A percentile compares a stretch with the other conserved stretches of the same genome.
Conservation (phyloP, 2,113 vertebrate genomes). For the Nicator chloris region DNA sequence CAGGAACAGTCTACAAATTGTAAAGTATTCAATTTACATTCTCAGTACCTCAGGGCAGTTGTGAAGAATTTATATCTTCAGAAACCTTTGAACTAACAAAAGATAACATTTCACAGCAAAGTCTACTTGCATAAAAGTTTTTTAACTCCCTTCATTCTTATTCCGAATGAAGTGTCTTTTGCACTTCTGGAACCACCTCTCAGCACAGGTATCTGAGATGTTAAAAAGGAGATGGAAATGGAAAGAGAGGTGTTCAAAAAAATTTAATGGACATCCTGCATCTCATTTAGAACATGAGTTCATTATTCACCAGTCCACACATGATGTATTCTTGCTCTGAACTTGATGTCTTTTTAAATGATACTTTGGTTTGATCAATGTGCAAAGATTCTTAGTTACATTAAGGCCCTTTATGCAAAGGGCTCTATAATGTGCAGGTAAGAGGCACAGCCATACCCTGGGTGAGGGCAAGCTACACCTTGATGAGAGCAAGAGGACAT, state of each 20-base stretch:
- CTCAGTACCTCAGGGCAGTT: conserved; percentile 78
- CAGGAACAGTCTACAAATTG: conserved; percentile 80
- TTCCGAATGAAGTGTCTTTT: conserved; percentile 45
- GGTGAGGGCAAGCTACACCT: background rate
- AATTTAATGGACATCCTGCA: background rate
- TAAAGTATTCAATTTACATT: conserved; percentile 85
- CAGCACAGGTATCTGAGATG: background rate
- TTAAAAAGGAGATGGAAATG: conserved; percentile 7
- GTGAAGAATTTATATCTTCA: conserved; percentile 82
- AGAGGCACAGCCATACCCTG: background rate
- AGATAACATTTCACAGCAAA: conserved; percentile 80
- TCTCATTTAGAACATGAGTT: conserved; percentile 28
- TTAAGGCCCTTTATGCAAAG: background rate
- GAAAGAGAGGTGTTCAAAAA: conserved; percentile 23
- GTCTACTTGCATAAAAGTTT: conserved; percentile 75
- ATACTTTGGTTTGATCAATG: conserved; percentile 38
- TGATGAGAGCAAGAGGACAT: background rate
- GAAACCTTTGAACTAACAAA: conserved; percentile 85
- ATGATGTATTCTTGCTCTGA: background rate
- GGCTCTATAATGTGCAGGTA: background rate
- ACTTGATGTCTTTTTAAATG: conserved; percentile 35
- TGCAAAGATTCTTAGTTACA: conserved; percentile 6
- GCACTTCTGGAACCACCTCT: background rate
- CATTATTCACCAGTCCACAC: conserved; percentile 21
- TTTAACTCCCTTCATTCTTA: conserved; percentile 70